Base-by-base conservation (phyloP, 1,140 invertebrate genomes). In the Drosophila jambulina region DNA sequence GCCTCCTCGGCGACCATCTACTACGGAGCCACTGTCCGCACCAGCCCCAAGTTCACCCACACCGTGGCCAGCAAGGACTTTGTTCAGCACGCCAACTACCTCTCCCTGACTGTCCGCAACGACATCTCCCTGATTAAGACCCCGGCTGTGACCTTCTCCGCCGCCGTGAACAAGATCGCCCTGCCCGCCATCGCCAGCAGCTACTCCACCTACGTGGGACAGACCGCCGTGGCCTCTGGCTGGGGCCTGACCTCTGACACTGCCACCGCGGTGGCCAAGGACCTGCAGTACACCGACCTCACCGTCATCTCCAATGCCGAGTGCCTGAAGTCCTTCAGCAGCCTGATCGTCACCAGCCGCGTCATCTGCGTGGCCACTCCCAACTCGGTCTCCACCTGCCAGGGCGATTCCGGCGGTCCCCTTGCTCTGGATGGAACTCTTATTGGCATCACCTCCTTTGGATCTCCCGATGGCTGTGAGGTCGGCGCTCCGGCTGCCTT, bases 371-470 rank as follows among this genome's bases (percentile, higher is more conserved):
- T 80, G 25, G 69, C 43, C n/a, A 64, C 65, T 8, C 38, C 75
- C 49, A 62, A 70, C 34, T 45, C 49, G 25, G 34, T 17, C 9
- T 70, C 75, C 29, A 63, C 53, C 23, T 83, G 75, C 58, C 54
- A 53, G 8, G 74, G 54, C 3, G 78, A 82, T n/a, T 78, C 63
- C 6, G 78, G 80, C 12, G 75, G 75, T 3, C 54, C 80, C 5
- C 23, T 80, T 40, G 72, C 75, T 21, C 27, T 80, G 5, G 61
- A 59, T 29, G 65, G 46, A 21, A 78, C 60, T 1, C 54, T 68
- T 15, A 58, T 93, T 53, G 93, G 93, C 19, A 79, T 94, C 17
- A 92, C 83, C 15, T 93, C 93, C 0, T 94, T 93, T 61, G 91
- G 88, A 3, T 82, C 91, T 3, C 13, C 36, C 4, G 76, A 72